Conservation (phyloP, 2,113 vertebrate species). For the Bufo gargarizans region DNA sequence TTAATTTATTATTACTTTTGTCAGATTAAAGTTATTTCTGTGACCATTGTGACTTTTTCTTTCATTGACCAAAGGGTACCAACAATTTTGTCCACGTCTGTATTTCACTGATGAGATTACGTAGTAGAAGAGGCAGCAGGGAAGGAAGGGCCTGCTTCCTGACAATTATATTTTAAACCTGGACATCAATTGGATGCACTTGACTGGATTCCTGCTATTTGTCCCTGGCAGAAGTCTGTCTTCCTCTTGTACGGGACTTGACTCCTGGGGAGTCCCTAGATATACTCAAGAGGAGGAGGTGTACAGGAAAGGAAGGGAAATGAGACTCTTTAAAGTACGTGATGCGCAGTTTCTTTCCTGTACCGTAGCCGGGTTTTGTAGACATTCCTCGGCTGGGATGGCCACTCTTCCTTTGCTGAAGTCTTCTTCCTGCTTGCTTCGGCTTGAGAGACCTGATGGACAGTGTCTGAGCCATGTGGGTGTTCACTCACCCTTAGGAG, state of each 20-base stretch:
- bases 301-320: conserved; percentile 19
- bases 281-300: neutral
- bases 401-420: conserved; percentile 41
- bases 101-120: neutral
- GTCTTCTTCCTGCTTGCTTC: conserved; percentile 35
- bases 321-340: conserved; percentile 28
- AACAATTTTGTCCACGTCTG: no score
- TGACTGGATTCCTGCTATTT: neutral
- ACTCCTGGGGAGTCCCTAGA: conserved; percentile 31
- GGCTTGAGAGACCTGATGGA: neutral
- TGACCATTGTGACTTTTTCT: no score
- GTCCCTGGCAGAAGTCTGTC: neutral
- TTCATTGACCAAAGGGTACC: no score
- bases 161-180: neutral
- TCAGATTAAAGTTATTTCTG: no score
- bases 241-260: conserved; percentile 20
- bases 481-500: neutral
- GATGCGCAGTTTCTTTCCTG: conserved; percentile 16
- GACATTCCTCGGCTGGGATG: conserved; percentile 27
- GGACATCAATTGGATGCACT: neutral
- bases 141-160: neutral
- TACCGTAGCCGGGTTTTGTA: conserved; percentile 3
- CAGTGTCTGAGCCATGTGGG: conserved; percentile 1
- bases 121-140: neutral
- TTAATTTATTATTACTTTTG: no score